Conservation (phyloP, 53 echinoderm and acorn worm genomes). For the Apostichopus leukothele region DNA sequence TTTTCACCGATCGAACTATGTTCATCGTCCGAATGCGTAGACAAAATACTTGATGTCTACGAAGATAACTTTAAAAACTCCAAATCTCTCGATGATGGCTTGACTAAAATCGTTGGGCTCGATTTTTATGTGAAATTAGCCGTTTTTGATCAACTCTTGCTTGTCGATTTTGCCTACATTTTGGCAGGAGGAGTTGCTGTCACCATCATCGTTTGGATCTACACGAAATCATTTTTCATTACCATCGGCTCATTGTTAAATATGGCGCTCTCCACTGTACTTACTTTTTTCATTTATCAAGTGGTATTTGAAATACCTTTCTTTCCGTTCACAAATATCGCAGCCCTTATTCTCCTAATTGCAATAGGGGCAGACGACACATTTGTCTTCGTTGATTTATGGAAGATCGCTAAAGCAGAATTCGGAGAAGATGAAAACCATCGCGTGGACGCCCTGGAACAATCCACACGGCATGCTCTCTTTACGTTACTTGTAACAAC, state of each 20-base stretch:
- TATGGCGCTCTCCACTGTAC: constrained; percentile 45
- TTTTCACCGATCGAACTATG: constrained; percentile 49
- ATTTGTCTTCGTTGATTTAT: constrained; percentile 77
- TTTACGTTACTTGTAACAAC: constrained; percentile 80
- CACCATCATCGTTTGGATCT: constrained; percentile 69
- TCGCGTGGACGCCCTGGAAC: constrained; percentile 13
- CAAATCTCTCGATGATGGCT: constrained; percentile 13
- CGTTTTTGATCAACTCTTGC: constrained; percentile 52
- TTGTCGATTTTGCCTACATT: constrained; percentile 56
- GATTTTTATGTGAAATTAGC: constrained; percentile 56
- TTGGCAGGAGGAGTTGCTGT: constrained; percentile 51
- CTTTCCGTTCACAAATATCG: constrained; percentile 70
- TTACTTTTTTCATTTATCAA: constrained; percentile 66
- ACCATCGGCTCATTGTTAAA: constrained; percentile 53
- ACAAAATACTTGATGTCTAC: constrained; percentile 51
- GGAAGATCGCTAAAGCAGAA: constrained; percentile 50
- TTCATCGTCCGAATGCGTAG: neutral
- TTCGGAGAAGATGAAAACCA: neutral
- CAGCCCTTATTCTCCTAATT: constrained; percentile 54
- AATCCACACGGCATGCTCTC: constrained; percentile 62
- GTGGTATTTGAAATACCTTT: constrained; percentile 56
- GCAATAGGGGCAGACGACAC: constrained; percentile 86
- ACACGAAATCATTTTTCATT: constrained; percentile 65
- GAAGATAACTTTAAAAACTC: constrained; percentile 41
- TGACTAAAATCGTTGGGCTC: constrained; percentile 51